Evolutionary conservation across 2,888 invertebrate species (phyloP).

Genomic region (Chalcis sispes): DNA sequence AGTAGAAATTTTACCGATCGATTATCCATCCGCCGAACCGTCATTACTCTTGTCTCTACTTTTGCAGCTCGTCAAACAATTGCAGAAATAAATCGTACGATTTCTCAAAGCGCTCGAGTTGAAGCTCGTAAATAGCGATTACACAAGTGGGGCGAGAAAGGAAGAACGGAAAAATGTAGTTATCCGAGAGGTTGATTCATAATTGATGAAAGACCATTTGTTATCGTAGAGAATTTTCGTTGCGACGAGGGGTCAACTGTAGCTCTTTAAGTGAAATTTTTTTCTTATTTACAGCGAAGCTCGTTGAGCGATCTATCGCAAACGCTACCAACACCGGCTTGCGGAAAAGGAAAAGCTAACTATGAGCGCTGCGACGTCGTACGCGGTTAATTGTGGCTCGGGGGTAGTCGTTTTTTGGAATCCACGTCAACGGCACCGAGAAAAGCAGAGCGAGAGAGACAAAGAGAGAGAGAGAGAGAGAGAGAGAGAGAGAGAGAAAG

Average conservation of each 20-base stretch:
- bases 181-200: slow-evolving; percentile 29
- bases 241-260: neutral
- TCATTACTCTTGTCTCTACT: slow-evolving; percentile 2
- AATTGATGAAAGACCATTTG: slow-evolving; percentile 39
- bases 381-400: slow-evolving; percentile 68
- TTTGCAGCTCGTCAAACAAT: slow-evolving; percentile 16
- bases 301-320: slow-evolving; percentile 5
- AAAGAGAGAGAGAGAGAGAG: too few species aligned
- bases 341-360: slow-evolving; percentile 33
- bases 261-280: slow-evolving; percentile 20
- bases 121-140: slow-evolving; percentile 21
- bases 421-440: slow-evolving; percentile 45
- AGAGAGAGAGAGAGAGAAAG: too few species aligned
- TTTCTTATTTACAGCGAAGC: slow-evolving; percentile 33
- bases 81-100: slow-evolving; percentile 20
- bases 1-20: neutral
- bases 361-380: slow-evolving; percentile 38
- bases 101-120: slow-evolving; percentile 1
- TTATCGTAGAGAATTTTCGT: slow-evolving; percentile 2
- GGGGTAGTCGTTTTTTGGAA: slow-evolving; percentile 69
- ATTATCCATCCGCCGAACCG: slow-evolving; percentile 2
- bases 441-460: slow-evolving; percentile 13
- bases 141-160: neutral
- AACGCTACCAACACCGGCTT: neutral
- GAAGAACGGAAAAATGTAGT: neutral